Base-by-base conservation (phyloP, 2,113 vertebrate species). In the Spermophilus dauricus region DNA sequence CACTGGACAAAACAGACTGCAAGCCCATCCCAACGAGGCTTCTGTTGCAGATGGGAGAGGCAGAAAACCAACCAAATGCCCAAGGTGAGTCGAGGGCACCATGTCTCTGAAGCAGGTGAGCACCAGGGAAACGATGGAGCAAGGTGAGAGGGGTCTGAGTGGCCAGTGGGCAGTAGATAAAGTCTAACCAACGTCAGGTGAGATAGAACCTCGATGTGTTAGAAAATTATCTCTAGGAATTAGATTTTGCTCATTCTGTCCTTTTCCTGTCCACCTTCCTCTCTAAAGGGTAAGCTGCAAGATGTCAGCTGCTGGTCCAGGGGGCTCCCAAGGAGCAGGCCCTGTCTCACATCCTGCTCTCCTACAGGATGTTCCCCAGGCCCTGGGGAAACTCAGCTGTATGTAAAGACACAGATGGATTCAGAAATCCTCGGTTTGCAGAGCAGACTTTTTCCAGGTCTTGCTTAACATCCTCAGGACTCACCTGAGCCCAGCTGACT, bases 131-230 rank as follows among this genome's bases (percentile, higher is more conserved):
- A 42, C 18, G 61, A n/a, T 2, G 39, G 11, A 61, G 8, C 32
- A 1, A 61, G 34, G 75, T 48, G 20, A 18, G 26, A n/a, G 2
- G 14, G n/a, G 32, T 24, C 1, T 9, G 4, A 51, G 51, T 7
- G 24, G 22, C 2, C 4, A 30, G 32, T 20, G 48, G 69, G 11
- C 3, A 8, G 32, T 2, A n/a, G 45, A n/a, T 5, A 53, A 18
- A n/a, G 51, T 28, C 63, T n/a, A 53, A 53, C n/a, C 65, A 17
- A 30, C 2, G 32, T 17, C 67, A 39, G 69, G 65, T 6, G 24
- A 51, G 8, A 2, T 4, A 16, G 18, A 34, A n/a, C 30, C 30
- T 30, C 0, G 51, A 8, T 13, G 2, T 45, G 0, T 8, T 17
- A 39, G n/a, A 20, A 42, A 42, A 5, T 45, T 45, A 45, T 45